These are phyloP conservation scores for Rhabdophis nuchalis DNA, from an alignment of 2,797 vertebrate genomes.

Conservation along the genomic window DNA sequence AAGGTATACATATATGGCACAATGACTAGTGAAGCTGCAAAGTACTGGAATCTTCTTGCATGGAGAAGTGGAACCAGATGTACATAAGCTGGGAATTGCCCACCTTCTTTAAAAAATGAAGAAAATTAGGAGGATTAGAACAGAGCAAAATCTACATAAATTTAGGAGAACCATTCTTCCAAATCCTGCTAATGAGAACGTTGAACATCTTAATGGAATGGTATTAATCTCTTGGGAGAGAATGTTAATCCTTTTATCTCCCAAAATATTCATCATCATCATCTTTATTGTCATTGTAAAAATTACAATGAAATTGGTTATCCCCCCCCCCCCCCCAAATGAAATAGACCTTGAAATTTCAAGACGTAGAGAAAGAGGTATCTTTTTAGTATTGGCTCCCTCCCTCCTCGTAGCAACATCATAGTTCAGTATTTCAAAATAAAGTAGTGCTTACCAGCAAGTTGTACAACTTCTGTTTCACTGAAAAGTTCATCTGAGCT, in stretches of 20 bases:
- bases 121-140: slow-evolving; percentile 57
- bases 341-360: slow-evolving; percentile 38
- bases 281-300: too few relatives aligned
- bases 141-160: slow-evolving; percentile 33
- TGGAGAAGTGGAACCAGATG: background rate
- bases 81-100: slow-evolving; percentile 2
- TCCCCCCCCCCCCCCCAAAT: background rate
- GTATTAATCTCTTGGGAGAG: slow-evolving; percentile 41
- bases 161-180: slow-evolving; percentile 37
- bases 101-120: slow-evolving; percentile 41
- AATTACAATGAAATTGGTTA: too few relatives aligned
- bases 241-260: slow-evolving; percentile 50
- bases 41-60: slow-evolving; percentile 8
- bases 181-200: slow-evolving; percentile 54
- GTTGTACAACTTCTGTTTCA: slow-evolving; percentile 37
- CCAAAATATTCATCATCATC: background rate
- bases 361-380: background rate
- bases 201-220: slow-evolving; percentile 63
- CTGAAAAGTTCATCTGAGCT: slow-evolving; percentile 75
- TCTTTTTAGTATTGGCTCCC: slow-evolving; percentile 34
- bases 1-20: slow-evolving; percentile 10
- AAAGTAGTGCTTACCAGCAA: slow-evolving; percentile 41
- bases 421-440: slow-evolving; percentile 34
- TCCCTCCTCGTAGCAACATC: background rate
- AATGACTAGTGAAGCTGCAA: slow-evolving; percentile 26